These are phyloP conservation scores for Styela clava DNA, from an alignment of 23 tunicate genomes.

Conservation along the genomic window DNA sequence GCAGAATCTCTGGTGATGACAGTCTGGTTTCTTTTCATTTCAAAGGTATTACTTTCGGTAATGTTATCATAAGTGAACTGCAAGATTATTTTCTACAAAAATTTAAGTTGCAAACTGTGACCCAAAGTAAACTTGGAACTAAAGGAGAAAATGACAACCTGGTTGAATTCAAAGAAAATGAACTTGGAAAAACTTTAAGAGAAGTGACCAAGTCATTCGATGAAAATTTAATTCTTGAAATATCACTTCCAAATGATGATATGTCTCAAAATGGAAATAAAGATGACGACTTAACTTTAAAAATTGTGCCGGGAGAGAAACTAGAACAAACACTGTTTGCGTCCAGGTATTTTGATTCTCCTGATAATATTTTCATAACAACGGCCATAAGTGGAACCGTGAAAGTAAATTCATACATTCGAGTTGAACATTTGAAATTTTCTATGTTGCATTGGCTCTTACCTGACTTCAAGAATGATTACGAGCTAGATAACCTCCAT, in stretches of 20 bases:
- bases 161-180: neutral
- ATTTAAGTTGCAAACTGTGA: conserved; percentile 1
- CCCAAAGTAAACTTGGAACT: neutral
- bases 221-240: neutral
- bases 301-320: neutral
- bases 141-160: neutral
- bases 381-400: neutral
- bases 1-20: neutral
- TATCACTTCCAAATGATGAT: neutral
- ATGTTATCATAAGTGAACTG: neutral
- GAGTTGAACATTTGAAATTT: conserved; percentile 20
- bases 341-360: neutral
- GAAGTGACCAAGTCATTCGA: neutral
- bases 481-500: neutral
- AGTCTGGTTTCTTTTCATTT: neutral
- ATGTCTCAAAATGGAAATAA: neutral
- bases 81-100: conserved; percentile 3
- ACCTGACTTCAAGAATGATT: neutral
- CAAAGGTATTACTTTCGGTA: neutral
- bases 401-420: conserved; percentile 6
- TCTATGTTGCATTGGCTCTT: conserved; percentile 1
- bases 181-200: neutral
- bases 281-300: neutral
- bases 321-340: neutral
- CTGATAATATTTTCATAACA: neutral